phyloP scores from a whole-genome alignment of 2,113 vertebrate species.

The Spheniscus mendiculus region DNA sequence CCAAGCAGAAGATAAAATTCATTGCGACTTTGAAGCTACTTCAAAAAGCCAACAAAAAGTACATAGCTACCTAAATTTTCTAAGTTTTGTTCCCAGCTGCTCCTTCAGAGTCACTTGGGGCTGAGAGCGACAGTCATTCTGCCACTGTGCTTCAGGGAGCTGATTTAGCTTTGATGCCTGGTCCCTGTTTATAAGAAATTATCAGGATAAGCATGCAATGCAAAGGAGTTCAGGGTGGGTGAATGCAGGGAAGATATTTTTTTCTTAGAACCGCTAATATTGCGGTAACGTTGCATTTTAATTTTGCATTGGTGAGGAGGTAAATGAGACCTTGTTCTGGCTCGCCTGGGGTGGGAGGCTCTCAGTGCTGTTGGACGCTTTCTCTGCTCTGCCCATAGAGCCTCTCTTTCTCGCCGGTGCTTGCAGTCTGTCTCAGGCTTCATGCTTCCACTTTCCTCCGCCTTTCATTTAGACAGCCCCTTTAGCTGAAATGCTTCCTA shows the following conservation, averaged over 20 bases:
- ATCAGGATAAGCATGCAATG: background rate
- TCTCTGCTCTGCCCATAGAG: background rate
- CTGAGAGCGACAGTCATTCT: background rate
- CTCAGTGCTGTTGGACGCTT: fast-evolving
- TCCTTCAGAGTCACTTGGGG: background rate
- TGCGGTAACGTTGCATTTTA: background rate
- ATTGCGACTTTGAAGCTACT: background rate
- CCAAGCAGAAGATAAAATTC: background rate
- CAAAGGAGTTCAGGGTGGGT: background rate
- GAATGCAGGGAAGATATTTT: background rate
- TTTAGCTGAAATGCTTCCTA: background rate
- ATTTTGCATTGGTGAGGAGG: background rate
- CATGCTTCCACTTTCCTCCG: background rate
- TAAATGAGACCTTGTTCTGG: background rate
- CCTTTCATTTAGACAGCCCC: background rate
- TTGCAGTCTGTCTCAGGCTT: background rate
- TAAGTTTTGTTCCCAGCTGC: background rate
- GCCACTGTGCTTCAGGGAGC: background rate
- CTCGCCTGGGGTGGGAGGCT: background rate
- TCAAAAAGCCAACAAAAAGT: background rate
- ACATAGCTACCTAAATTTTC: background rate
- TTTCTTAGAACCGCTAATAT: background rate
- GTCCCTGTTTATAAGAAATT: background rate
- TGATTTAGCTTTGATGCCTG: background rate
- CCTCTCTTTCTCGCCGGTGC: fast-evolving